Base-by-base conservation (phyloP, 2,888 invertebrate species). In the Uloborus plumipes region DNA sequence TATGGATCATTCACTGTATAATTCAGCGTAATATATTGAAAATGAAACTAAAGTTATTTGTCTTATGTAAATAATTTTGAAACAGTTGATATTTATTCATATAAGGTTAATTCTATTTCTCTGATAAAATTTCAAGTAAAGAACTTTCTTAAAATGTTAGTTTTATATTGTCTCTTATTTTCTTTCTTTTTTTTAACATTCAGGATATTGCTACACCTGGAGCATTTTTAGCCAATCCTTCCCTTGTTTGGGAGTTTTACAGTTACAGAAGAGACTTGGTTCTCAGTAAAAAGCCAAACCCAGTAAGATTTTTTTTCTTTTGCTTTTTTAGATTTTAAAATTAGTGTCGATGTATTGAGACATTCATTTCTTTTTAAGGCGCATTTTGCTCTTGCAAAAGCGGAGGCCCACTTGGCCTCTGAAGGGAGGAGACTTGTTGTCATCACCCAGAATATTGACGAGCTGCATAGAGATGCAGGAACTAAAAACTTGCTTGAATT, bases 211-310 rank as follows among this genome's bases (percentile, higher is more conserved):
- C 90, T 20, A 93, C 93, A 16, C 93, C 93, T 31, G 90, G 91
- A 87, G 94, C 94, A 0, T 95, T 95, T 88, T 89, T 88, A 74
- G 89, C 90, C 6, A 92, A 93, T 87, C 95, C 95, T 0, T 93
- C 94, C 39, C 90, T 95, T 47, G 95, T 96, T 47, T 96, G 96
- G 96, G 95, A 96, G 89, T 96, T 96, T 90, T 96, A 96, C 88
- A 94, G 95, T 87, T 94, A 95, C 87, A 91, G 95, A 85, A 90
- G 96, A 87, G 94, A 93, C 89, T 90, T 94, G n/a, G 94, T 94
- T 59, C 91, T 92, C 55, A 92, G 92, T 75, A 93, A 93, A 70
- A 85, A 91, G 83, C 94, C 94, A 15, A 94, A 94, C 88, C 91
- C 91, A 87, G 94, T 93, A 90, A 88, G 87, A 86, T 18, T 86